Conservation (phyloP, 2,113 vertebrate genomes). For the Saguinus midas region DNA sequence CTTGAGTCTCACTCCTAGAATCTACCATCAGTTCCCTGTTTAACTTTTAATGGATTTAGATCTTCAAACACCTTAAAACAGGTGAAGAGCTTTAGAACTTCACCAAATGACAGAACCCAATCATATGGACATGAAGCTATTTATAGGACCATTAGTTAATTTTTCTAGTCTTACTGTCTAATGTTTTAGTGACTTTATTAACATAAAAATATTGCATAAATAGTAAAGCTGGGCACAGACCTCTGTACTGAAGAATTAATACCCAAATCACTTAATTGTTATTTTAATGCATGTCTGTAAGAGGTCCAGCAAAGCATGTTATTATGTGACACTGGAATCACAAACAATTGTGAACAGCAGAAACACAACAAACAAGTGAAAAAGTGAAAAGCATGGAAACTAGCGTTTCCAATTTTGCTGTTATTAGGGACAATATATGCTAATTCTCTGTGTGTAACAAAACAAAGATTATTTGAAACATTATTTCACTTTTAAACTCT, state of each 20-base stretch:
- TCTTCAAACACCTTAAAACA: not conserved
- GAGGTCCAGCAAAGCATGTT: not conserved
- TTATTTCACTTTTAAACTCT: not conserved
- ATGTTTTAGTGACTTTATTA: not conserved
- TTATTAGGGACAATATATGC: not conserved
- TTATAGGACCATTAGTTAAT: not conserved
- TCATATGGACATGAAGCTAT: not conserved
- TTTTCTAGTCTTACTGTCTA: not conserved
- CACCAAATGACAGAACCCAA: not conserved
- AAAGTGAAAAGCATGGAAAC: not conserved
- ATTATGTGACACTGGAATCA: not conserved
- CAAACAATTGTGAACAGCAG: not conserved
- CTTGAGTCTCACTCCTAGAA: not conserved
- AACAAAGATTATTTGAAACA: not conserved
- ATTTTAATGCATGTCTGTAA: constrained; percentile 42
- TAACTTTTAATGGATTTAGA: not conserved
- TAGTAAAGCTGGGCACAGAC: not conserved
- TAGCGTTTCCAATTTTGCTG: not conserved
- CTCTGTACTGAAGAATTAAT: constrained; percentile 5
- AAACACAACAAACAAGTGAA: constrained; percentile 12
- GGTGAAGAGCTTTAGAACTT: not conserved
- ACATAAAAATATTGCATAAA: not conserved
- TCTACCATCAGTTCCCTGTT: not conserved
- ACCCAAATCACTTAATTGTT: not conserved
- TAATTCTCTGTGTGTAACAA: constrained; percentile 27